phyloP scores from a whole-genome alignment of 1,140 invertebrate genomes.

The Drosophila kohkoa region DNA sequence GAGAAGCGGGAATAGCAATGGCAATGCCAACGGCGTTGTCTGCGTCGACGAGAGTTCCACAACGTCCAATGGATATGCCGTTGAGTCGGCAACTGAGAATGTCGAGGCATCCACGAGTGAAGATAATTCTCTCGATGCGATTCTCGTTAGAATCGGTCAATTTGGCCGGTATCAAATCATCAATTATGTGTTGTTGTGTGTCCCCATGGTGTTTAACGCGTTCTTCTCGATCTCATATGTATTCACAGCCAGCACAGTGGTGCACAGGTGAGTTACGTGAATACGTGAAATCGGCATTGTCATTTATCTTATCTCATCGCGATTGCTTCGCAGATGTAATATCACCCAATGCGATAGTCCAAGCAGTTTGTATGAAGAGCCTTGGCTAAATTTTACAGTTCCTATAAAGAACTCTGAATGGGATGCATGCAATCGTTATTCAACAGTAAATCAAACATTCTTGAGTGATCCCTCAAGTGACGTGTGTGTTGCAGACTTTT shows the following conservation, averaged over 20 bases:
- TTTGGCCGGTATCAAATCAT: conserved; percentile 87
- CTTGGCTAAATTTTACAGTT: conserved; percentile 86
- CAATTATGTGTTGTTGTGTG: conserved; percentile 85
- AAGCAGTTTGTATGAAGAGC: conserved; percentile 83
- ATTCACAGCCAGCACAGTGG: conserved; percentile 87
- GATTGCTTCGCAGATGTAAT: conserved; percentile 86
- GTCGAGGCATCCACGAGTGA: conserved; percentile 27
- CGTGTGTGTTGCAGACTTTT: conserved; percentile 71
- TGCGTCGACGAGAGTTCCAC: conserved; percentile 8
- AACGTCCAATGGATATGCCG: conserved; percentile 27
- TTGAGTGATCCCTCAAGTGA: conserved; percentile 35
- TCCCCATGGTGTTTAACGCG: conserved; percentile 86
- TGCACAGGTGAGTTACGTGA: conserved; percentile 85
- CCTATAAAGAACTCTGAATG: conserved; percentile 85
- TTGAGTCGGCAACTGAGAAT: conserved; percentile 17
- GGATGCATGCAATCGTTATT: conserved; percentile 85
- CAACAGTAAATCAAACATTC: neutral
- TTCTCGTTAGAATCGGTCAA: conserved; percentile 77
- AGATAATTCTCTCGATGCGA: conserved; percentile 72
- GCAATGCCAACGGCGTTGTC: conserved; percentile 10
- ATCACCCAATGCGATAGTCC: conserved; percentile 87
- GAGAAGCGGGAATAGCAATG: conserved; percentile 18
- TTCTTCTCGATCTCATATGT: conserved; percentile 86
- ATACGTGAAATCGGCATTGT: too few species aligned
- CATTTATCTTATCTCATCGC: conserved; percentile 5